Conservation (phyloP, 2,797 vertebrate species). For the Hydrocynus forskahlii region DNA sequence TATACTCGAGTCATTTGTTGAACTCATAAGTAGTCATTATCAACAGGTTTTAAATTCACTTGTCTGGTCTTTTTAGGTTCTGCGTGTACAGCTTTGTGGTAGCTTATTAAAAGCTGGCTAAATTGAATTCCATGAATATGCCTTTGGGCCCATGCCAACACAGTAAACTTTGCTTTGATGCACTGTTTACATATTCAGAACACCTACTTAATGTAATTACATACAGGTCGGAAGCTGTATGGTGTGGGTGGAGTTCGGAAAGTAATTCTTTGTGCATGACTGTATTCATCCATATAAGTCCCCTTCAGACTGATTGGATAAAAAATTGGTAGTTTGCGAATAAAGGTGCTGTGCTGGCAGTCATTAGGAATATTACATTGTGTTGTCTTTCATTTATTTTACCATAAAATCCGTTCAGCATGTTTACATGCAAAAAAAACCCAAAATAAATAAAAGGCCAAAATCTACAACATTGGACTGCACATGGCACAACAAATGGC, state of each 20-base stretch:
- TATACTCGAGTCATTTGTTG: too few species aligned
- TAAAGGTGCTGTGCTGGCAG: background rate
- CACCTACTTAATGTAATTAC: conserved; percentile 17
- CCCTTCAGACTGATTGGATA: background rate
- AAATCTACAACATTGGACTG: background rate
- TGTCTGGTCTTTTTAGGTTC: conserved; percentile 17
- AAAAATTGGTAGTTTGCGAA: background rate
- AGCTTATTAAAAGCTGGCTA: conserved; percentile 45
- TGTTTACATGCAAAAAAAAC: background rate
- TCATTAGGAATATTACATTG: background rate
- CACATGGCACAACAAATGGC: background rate
- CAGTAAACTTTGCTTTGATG: conserved; percentile 56
- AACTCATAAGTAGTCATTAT: conserved; percentile 5
- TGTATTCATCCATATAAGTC: background rate
- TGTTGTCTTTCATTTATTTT: background rate
- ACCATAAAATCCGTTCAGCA: background rate
- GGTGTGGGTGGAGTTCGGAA: background rate
- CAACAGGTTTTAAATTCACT: conserved; percentile 40
- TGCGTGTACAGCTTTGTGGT: conserved; percentile 40
- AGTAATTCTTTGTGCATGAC: background rate
- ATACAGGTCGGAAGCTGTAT: conserved; percentile 1
- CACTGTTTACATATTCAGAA: conserved; percentile 55
- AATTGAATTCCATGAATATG: conserved; percentile 52
- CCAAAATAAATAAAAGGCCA: background rate
- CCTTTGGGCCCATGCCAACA: conserved; percentile 56